Conservation (phyloP, 92 coral and sea anemone species). For the Heliopora coerulea region DNA sequence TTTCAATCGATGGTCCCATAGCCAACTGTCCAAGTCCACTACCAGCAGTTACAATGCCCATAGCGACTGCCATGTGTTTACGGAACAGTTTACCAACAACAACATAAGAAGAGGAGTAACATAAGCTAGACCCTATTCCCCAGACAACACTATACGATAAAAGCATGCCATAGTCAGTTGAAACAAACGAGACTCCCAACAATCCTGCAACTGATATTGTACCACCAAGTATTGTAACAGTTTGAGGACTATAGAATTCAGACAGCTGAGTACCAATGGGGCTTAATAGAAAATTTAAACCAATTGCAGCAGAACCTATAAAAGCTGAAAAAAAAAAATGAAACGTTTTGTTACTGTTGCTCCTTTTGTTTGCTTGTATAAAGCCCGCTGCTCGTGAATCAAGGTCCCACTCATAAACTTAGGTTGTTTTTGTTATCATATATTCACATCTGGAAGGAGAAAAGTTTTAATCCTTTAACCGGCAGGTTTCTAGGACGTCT, state of each 20-base stretch:
- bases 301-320: conserved; percentile 61
- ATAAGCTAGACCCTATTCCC: conserved; percentile 64
- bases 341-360: too few species aligned
- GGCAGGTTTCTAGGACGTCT: too few species aligned
- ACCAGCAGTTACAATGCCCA: conserved; percentile 84
- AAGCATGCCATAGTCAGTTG: conserved; percentile 53
- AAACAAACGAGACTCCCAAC: conserved; percentile 54
- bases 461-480: too few species aligned
- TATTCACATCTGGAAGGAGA: too few species aligned
- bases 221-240: conserved; percentile 59
- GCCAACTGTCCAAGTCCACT: conserved; percentile 86
- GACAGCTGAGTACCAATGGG: conserved; percentile 56
- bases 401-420: too few species aligned
- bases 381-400: too few species aligned
- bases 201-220: conserved; percentile 50
- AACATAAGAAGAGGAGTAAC: conserved; percentile 57
- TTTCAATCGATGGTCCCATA: conserved; percentile 69
- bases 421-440: too few species aligned
- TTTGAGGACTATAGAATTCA: conserved; percentile 47
- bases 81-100: conserved; percentile 50
- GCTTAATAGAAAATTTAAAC: conserved; percentile 59
- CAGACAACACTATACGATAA: conserved; percentile 57
- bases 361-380: too few species aligned
- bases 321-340: conserved; percentile 40
- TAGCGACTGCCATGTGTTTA: conserved; percentile 68